phyloP scores from a whole-genome alignment of 2,888 invertebrate species.

The Amblyjoppa fuscipennis region DNA sequence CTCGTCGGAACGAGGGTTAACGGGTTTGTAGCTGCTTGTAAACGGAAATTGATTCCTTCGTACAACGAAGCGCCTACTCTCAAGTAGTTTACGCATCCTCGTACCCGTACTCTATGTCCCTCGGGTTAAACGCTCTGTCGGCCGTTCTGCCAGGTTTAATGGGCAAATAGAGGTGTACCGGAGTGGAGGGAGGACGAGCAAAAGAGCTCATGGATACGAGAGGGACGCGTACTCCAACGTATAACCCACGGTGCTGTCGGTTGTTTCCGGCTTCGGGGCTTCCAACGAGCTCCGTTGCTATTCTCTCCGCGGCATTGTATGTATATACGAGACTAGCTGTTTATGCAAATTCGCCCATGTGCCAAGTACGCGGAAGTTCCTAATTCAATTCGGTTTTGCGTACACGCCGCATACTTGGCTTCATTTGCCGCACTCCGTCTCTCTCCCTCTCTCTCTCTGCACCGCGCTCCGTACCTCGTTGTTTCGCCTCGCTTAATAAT shows the following conservation, averaged over 20 bases:
- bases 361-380: conserved; percentile 77
- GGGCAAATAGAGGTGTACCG: conserved; percentile 56
- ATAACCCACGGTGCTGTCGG: conserved; percentile 51
- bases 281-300: conserved; percentile 36
- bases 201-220: conserved; percentile 3
- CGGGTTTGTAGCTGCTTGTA: conserved; percentile 25
- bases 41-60: conserved; percentile 47
- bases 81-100: conserved; percentile 36
- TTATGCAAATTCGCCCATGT: conserved; percentile 82
- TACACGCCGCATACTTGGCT: conserved; percentile 68
- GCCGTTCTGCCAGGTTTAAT: conserved; percentile 55
- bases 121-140: conserved; percentile 37
- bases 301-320: conserved; percentile 22
- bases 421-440: conserved; percentile 21
- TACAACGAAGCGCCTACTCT: conserved; percentile 12
- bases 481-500: conserved; percentile 21
- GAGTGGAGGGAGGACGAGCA: conserved; percentile 24
- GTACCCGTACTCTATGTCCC: conserved; percentile 15
- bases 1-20: neutral
- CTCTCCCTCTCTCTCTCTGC: conserved; percentile 2
- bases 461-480: neutral
- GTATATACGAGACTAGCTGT: conserved; percentile 61
- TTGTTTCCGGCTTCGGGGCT: conserved; percentile 62
- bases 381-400: conserved; percentile 82
- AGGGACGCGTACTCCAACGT: conserved; percentile 36